A percentile compares a stretch with the other conserved stretches of the same genome.
phyloP scores from a whole-genome alignment of 2,797 vertebrate genomes.

The Pipistrellus nathusii region DNA sequence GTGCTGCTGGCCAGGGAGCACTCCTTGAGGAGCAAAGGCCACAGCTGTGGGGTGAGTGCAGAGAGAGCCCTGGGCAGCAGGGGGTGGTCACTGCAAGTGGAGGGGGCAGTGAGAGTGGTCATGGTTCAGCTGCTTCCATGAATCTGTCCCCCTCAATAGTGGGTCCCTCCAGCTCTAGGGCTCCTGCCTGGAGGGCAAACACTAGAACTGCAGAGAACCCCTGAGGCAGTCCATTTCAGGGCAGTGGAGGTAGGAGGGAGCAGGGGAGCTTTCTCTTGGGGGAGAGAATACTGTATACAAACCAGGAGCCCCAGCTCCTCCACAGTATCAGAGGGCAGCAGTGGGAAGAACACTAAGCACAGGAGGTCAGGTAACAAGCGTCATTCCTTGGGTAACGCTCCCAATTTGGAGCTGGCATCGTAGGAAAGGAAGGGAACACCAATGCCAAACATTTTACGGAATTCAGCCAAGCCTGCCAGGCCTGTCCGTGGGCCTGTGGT shows the following conservation, averaged over 20 bases:
- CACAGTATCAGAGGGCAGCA: neutral
- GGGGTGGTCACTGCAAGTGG: neutral
- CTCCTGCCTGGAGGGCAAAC: neutral
- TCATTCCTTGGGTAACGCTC: neutral
- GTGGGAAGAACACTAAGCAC: neutral
- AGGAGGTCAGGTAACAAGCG: slow-evolving; percentile 24
- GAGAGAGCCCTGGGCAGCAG: neutral
- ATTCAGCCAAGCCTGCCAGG: neutral
- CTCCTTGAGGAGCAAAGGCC: neutral
- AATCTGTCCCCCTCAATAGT: neutral
- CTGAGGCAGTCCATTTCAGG: neutral
- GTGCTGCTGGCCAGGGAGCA: neutral
- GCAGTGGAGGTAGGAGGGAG: neutral
- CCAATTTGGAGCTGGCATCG: neutral
- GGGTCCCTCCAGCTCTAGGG: neutral
- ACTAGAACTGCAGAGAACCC: neutral
- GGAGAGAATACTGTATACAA: no score
- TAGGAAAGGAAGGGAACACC: slow-evolving; percentile 12
- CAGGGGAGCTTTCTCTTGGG: neutral
- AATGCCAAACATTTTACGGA: neutral
- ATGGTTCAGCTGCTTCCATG: neutral
- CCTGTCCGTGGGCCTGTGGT: neutral
- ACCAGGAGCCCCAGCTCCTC: neutral
- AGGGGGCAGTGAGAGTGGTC: neutral
- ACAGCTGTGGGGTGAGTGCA: neutral